Percentiles rank a stretch among this genome's conserved stretches.
These are phyloP conservation scores for Gobiocypris rarus DNA, from an alignment of 2,113 vertebrate species.

Conservation along the genomic window DNA sequence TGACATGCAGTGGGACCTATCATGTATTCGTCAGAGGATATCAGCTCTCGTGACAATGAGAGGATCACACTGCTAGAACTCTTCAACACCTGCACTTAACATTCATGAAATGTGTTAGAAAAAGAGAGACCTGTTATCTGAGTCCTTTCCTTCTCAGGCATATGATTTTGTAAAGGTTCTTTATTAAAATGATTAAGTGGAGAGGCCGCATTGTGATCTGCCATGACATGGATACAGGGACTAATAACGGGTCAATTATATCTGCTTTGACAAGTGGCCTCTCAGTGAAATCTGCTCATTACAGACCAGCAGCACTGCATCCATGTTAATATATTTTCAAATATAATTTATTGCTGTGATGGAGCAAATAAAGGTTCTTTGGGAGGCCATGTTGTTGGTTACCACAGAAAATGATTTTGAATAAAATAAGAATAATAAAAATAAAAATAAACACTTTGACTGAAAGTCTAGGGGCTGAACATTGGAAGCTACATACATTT, in stretches of 20 bases:
- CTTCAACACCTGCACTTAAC: constrained; percentile 9
- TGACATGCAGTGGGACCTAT: not conserved
- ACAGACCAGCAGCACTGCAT: constrained; percentile 20
- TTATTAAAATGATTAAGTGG: constrained; percentile 54
- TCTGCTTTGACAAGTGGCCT: constrained; percentile 42
- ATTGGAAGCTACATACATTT: not conserved
- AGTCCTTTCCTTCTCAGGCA: constrained; percentile 9
- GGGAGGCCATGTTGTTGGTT: not conserved
- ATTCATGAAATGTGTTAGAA: constrained; percentile 15
- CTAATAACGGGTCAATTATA: constrained; percentile 39
- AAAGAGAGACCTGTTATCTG: not conserved
- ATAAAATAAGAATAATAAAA: not conserved
- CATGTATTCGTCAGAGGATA: constrained; percentile 14
- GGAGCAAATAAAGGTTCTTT: not conserved
- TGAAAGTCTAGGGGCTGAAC: not conserved
- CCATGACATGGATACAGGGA: constrained; percentile 22
- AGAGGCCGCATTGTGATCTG: constrained; percentile 25
- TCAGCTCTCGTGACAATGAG: constrained; percentile 12
- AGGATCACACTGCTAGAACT: not conserved
- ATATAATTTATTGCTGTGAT: too few relatives aligned
- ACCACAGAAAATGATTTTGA: not conserved
- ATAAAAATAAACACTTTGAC: not conserved
- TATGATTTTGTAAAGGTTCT: constrained; percentile 52
- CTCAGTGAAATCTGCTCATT: constrained; percentile 14
- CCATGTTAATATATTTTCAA: not conserved